Base-by-base conservation (phyloP, 2,113 vertebrate genomes). In the Nicator chloris region DNA sequence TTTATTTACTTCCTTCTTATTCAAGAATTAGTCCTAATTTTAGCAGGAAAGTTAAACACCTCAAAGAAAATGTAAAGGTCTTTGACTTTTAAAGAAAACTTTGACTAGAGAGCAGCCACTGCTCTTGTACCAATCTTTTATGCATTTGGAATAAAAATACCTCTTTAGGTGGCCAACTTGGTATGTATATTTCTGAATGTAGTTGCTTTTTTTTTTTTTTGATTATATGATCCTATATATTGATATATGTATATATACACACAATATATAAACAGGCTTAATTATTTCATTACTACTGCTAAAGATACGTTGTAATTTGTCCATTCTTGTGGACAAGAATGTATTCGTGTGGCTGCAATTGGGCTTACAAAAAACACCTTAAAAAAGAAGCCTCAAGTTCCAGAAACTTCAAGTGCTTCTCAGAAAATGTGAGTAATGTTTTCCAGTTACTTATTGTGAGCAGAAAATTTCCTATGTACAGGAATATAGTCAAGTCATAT, bases 51-150 rank as follows among this genome's bases (percentile, higher is more conserved):
- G 23, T 63, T 80, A 35, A 70, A 80, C 19, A 51, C 8, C 18
- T 71, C 2, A 5, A 72, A 45, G 21, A 39, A 82, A 68, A 49
- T 0, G 0, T 65, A n/a, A 66, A 78, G 26, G 7, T 73, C 24
- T n/a, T n/a, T n/a, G n/a, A n/a, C n/a, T n/a, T n/a, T n/a, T n/a
- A n/a, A n/a, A n/a, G n/a, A n/a, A n/a, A n/a, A 19, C 39, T 81
- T 89, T 63, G 30, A 17, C 30, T 56, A 22, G 47, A 71, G 22
- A 89, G 39, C 27, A 82, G 9, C 26, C 27, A 8, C 22, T 61
- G 10, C 10, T 86, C 8, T 64, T 11, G 49, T 77, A 72, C 33
- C 12, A 69, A 27, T 56, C 27, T 23, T 57, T 50, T 75, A 23
- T 45, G 11, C 14, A 9, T 68, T 72, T 75, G 33, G 21, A 66